Evolutionary conservation across 2,888 invertebrate species (phyloP).

Genomic region (Elegia similella): DNA sequence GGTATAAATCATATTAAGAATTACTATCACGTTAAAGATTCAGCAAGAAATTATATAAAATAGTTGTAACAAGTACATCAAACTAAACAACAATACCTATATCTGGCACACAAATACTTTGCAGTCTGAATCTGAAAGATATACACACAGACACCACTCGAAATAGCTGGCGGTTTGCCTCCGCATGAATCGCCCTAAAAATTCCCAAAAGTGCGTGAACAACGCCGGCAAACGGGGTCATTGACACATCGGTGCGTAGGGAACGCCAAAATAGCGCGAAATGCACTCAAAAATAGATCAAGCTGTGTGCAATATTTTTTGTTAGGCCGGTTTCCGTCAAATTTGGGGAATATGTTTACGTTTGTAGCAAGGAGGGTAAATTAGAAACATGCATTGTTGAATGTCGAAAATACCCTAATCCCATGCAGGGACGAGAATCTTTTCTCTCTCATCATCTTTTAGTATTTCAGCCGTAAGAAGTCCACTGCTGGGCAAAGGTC

Average conservation of each 20-base stretch:
- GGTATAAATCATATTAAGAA: too few species aligned
- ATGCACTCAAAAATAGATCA: slow-evolving; percentile 80
- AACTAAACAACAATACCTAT: too few species aligned
- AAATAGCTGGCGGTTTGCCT: slow-evolving; percentile 41
- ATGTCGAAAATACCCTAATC: background rate
- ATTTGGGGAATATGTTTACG: slow-evolving; percentile 35
- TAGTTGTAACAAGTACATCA: too few species aligned
- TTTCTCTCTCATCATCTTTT: too few species aligned
- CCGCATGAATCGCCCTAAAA: slow-evolving; percentile 65
- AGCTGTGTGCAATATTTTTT: slow-evolving; percentile 80
- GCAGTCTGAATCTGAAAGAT: slow-evolving; percentile 7
- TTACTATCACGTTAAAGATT: too few species aligned
- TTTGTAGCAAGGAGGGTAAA: slow-evolving; percentile 20
- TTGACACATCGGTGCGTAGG: slow-evolving; percentile 76
- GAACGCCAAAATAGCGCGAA: slow-evolving; percentile 82
- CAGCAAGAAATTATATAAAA: too few species aligned
- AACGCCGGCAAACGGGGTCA: slow-evolving; percentile 77
- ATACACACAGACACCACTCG: slow-evolving; percentile 19
- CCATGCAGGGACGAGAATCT: too few species aligned
- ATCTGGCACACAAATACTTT: background rate
- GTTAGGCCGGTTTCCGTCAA: slow-evolving; percentile 60
- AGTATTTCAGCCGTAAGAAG: too few species aligned
- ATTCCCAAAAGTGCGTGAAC: slow-evolving; percentile 78
- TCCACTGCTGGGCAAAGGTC: too few species aligned
- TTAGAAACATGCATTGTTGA: slow-evolving; percentile 1